Base-by-base conservation (phyloP, 2,797 vertebrate species). In the Forpus xanthops region DNA sequence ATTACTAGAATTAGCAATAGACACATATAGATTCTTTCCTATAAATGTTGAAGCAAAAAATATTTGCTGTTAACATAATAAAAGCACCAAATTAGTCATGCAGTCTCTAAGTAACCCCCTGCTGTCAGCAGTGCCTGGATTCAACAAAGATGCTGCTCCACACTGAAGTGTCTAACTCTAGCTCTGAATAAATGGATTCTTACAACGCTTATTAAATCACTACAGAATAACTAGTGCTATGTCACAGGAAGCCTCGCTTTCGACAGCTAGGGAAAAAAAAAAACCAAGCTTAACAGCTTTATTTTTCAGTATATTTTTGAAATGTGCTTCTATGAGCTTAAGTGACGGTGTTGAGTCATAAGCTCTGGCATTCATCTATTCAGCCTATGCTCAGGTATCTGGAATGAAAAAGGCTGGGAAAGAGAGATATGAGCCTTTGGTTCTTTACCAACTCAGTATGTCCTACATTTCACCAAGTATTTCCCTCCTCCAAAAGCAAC, bases 251-350 rank as follows among this genome's bases (percentile, higher is more conserved):
- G 68, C 47, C 82, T 96, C 7, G 0, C 85, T 94, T 89, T 88
- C 83, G 89, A 23, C 52, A 55, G 71, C 73, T 83, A 93, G 73
- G 87, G 77, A 70, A 93, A 89, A 33, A 56, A 89, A 83, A 74
- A 28, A 90, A 58, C 44, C 23, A 16, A 90, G 53, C 65, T 83
- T 67, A 96, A 89, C 50, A 94, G 55, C 19, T 95, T 96, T 95
- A 87, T 94, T 96, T 92, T 88, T 82, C 87, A 81, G 18, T 62
- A 67, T 93, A 95, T 96, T 97, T 97, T 96, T 94, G 72, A 91
- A 97, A 95, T 28, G 42, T 72, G 27, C 60, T 94, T 96, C 96
- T 95, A 72, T 87, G 87, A 94, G 85, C 68, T 87, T 91, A 96
- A 95, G 94, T 61, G 24, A 70, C 70, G 70, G 75, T 82, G 71